Base-by-base conservation (phyloP, 2,797 vertebrate species). In the Cirrhinus molitorella region DNA sequence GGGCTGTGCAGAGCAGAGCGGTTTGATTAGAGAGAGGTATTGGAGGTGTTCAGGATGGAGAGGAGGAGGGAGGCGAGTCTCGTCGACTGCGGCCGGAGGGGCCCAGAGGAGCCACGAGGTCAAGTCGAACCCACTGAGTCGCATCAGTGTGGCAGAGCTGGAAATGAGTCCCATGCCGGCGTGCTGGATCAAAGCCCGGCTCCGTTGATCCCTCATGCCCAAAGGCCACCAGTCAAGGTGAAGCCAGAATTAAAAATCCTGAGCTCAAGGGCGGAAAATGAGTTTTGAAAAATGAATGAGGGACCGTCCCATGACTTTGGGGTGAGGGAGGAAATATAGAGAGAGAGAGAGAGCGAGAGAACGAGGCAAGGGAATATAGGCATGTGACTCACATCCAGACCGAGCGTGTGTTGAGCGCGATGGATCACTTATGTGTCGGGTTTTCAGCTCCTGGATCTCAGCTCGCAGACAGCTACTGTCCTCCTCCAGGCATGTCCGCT, bases 151-250 rank as follows among this genome's bases (percentile, higher is more conserved):
- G 82, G 87, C 79, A 84, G 79, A 81, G 73, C 79, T 84, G 85
- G 85, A 89, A 91, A 90, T 85, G 71, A 89, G 83, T 79, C 85
- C 83, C 83, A 85, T 28, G 78, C 65, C 45, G 61, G 57, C 80
- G 47, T 71, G 53, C 71, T 81, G 83, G 87, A 88, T 90, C 89
- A 88, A 89, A 89, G 88, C 75, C 77, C 16, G 49, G 72, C 67
- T 71, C 79, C 31, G 76, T 59, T 86, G 84, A 80, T 85, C 84
- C 86, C 88, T 75, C 73, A 87, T 88, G 86, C 83, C 86, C 85
- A 89, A 87, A 90, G 88, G 89, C 85, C 80, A 87, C 81, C 65
- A 86, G 84, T 84, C 84, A 87, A 87, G 86, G 87, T 89, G 86
- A 89, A 85, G 83, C 81, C 68, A 73, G 79, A 90, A 91, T 88